Evolutionary conservation across 2,888 invertebrate genomes (phyloP).

Genomic region (Orchesellides sinensis): DNA sequence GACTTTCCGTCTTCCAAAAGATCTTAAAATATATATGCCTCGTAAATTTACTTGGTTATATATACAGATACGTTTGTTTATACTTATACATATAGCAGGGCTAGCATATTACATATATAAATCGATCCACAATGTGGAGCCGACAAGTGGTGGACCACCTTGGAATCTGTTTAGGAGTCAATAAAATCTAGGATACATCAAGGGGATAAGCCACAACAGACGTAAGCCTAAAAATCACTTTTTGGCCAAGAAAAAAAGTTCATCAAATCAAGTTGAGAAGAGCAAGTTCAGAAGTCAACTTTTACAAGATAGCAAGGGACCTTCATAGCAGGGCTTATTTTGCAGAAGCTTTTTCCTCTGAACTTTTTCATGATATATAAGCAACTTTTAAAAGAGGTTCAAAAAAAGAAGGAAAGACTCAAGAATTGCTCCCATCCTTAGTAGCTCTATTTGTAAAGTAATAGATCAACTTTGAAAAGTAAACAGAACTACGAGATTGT

Average conservation of each 20-base stretch:
- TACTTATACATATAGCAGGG: background rate
- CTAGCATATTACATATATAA: background rate
- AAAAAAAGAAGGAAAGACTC: slow-evolving; percentile 11
- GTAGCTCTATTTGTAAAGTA: background rate
- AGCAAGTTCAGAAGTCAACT: background rate
- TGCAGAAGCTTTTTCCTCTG: too few species aligned
- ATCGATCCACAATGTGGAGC: background rate
- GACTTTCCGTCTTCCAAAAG: background rate
- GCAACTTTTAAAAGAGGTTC: background rate
- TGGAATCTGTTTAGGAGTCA: slow-evolving; percentile 58
- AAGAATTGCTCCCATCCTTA: background rate
- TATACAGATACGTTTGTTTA: background rate
- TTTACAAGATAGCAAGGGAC: too few species aligned
- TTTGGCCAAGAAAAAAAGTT: background rate
- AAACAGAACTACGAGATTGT: background rate
- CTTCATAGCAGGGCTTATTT: too few species aligned
- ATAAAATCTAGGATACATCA: slow-evolving; percentile 40
- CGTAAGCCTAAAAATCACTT: background rate
- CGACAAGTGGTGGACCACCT: slow-evolving; percentile 54
- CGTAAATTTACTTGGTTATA: too few species aligned
- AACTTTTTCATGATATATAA: too few species aligned
- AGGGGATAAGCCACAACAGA: slow-evolving; percentile 1
- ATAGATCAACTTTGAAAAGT: slow-evolving; percentile 1
- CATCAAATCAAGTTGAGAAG: background rate
- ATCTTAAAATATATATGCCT: background rate